These are phyloP conservation scores for Lagria hirta DNA, from an alignment of 2,888 invertebrate species.

Conservation along the genomic window DNA sequence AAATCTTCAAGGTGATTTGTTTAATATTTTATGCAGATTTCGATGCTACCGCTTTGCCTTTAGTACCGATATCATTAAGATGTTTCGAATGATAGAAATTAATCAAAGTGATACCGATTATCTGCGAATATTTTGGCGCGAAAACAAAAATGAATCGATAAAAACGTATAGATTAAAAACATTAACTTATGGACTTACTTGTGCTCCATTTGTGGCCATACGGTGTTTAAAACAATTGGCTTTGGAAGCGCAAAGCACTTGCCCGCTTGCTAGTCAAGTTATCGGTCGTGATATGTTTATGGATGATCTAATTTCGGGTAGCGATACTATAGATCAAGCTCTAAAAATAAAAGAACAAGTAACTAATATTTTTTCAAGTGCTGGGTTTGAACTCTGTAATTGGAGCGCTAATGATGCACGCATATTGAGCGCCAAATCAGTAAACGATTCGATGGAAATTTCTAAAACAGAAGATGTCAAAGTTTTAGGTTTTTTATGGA, in stretches of 20 bases:
- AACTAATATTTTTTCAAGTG: too few species aligned
- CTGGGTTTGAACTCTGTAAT: too few species aligned
- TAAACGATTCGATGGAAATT: too few species aligned
- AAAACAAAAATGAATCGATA: background rate
- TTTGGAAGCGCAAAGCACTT: slow-evolving; percentile 33
- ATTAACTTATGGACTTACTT: background rate
- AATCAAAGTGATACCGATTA: background rate
- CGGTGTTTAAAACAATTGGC: background rate
- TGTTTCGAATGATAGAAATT: slow-evolving; percentile 37
- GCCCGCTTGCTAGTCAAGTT: slow-evolving; percentile 45
- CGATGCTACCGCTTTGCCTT: background rate
- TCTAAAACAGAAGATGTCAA: too few species aligned
- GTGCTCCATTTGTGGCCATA: background rate
- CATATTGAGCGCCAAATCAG: too few species aligned
- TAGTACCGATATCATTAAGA: background rate
- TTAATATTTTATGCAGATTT: background rate
- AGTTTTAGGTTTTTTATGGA: too few species aligned
- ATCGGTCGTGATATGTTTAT: slow-evolving; percentile 43
- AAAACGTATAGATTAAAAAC: background rate
- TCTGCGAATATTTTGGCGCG: background rate
- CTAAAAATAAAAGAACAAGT: too few species aligned
- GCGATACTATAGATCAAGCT: background rate
- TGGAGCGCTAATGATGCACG: too few species aligned
- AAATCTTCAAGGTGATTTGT: slow-evolving; percentile 43
- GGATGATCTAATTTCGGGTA: background rate